These are phyloP conservation scores for Perizoma flavofasciatum DNA, from an alignment of 2,888 invertebrate species.

Conservation along the genomic window DNA sequence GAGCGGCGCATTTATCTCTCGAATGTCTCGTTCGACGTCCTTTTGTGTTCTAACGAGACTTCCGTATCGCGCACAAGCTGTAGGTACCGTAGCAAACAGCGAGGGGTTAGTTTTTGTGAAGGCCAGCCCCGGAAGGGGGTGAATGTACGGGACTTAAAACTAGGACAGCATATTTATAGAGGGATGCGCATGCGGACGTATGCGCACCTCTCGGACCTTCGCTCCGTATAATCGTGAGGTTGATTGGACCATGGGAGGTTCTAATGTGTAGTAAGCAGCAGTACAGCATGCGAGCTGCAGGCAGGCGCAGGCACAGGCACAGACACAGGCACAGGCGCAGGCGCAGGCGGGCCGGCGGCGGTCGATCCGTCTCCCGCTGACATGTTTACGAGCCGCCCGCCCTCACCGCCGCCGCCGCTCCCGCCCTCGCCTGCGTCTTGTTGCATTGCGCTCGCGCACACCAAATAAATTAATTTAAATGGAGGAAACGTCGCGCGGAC, in stretches of 20 bases:
- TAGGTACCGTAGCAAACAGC: no score
- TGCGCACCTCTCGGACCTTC: no score
- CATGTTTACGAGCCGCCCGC: conserved; percentile 63
- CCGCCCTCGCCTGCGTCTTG: conserved; percentile 35
- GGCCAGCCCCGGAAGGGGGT: no score
- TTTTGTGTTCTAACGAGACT: conserved; percentile 3
- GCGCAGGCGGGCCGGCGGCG: conserved; percentile 42
- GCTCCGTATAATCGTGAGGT: no score
- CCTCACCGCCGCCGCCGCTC: conserved; percentile 32
- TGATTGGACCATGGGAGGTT: no score
- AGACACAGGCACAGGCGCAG: conserved; percentile 25
- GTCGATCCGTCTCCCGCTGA: conserved; percentile 58
- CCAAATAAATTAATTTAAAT: conserved; percentile 69
- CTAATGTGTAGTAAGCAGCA: conserved; percentile 1
- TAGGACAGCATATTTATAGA: no score
- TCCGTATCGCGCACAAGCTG: no score
- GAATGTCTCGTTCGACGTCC: background rate
- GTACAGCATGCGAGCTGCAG: conserved; percentile 22
- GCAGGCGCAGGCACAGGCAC: conserved; percentile 35
- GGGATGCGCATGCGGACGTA: no score
- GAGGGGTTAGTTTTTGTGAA: no score
- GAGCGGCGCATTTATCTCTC: conserved; percentile 1
- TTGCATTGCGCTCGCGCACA: conserved; percentile 55
- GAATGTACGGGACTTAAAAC: no score
- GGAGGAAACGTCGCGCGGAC: conserved; percentile 46